Evolutionary conservation across 2,797 vertebrate genomes (phyloP), one percentile per base, ranked within the genome.

Genomic region (Pseudochirops corinnae): DNA sequence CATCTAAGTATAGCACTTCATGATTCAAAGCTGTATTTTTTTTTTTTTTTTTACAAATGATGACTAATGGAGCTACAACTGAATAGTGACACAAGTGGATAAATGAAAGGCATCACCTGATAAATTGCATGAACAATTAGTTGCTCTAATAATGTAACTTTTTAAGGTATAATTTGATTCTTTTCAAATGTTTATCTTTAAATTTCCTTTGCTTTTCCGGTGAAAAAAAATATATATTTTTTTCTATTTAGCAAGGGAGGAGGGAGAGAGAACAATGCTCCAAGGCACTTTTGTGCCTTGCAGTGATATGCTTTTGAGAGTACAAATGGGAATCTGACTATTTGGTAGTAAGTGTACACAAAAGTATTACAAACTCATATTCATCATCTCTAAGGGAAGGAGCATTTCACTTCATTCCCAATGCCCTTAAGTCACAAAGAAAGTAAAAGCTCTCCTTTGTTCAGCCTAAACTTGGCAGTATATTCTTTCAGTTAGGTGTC

Each of bases 291-390:
- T 53, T 52, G 16, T 57, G 12, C 74, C 60, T 92, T 26, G 53
- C 39, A 57, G 10, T 92, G 53, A 91, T 67, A n/a, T 56, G 3
- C 0, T 92, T 93, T n/a, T 39, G 55, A 93, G 56, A 67, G 91
- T 52, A 6, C 7, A 12, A 33, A 28, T 55, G 55, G 39, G 39
- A 58, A 87, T 29, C 56, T 39, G 90, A 91, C 1, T 50, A 14
- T 91, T n/a, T 7, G 24, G 1, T 91, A 57, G 87, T 93, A 95
- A 93, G 57, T 67, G 4, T n/a, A 94, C 62, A 92, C 74, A 26
- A 46, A 82, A 82, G 74, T 46, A 26, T 46, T 82, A 82, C 18
- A 82, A 46, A 46, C 39, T 82, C 39, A 82, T 46, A 46, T 46
- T 82, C 74, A 46, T 46, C 21, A 46, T 95, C 56, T 82, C 95